Evolutionary conservation across 1,140 invertebrate genomes (phyloP).

Genomic region (Zaprionus vittiger): DNA sequence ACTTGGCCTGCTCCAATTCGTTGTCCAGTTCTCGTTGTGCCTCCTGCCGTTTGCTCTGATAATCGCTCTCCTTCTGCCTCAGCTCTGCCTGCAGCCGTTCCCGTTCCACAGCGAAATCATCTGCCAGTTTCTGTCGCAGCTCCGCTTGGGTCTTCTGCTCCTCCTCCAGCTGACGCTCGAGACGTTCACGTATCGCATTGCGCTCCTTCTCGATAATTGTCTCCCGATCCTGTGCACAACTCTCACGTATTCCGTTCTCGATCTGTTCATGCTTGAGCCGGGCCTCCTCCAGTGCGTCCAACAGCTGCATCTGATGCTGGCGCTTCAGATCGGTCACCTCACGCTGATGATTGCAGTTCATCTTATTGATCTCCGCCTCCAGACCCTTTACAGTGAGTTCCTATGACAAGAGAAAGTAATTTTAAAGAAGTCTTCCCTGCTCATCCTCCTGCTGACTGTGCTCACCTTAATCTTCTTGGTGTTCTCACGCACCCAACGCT

Average conservation of each 20-base stretch:
- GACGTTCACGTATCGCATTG: slow-evolving; percentile 84
- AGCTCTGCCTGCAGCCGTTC: slow-evolving; percentile 82
- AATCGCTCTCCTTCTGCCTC: slow-evolving; percentile 82
- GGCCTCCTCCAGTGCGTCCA: slow-evolving; percentile 77
- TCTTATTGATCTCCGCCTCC: slow-evolving; percentile 89
- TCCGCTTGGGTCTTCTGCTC: slow-evolving; percentile 86
- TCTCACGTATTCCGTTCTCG: slow-evolving; percentile 85
- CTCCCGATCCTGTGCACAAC: slow-evolving; percentile 85
- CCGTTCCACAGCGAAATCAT: slow-evolving; percentile 84
- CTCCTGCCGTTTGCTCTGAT: slow-evolving; percentile 65
- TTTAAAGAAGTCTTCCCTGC: background rate
- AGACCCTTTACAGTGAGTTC: slow-evolving; percentile 90
- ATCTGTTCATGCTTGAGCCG: slow-evolving; percentile 84
- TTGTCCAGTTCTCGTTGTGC: slow-evolving; percentile 69
- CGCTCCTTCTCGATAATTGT: slow-evolving; percentile 85
- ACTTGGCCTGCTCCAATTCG: slow-evolving; percentile 84
- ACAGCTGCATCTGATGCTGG: slow-evolving; percentile 86
- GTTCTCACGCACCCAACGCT: slow-evolving; percentile 89
- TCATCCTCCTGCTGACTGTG: background rate
- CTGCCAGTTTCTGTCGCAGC: slow-evolving; percentile 85
- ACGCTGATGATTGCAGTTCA: slow-evolving; percentile 87
- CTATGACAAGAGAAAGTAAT: slow-evolving; percentile 43
- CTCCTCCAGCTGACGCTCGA: slow-evolving; percentile 86
- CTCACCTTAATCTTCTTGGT: slow-evolving; percentile 89
- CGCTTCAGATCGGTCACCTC: slow-evolving; percentile 87